These are phyloP conservation scores for Pachyrhynchus sulphureomaculatus DNA, from an alignment of 1,140 invertebrate genomes.

Conservation along the genomic window DNA sequence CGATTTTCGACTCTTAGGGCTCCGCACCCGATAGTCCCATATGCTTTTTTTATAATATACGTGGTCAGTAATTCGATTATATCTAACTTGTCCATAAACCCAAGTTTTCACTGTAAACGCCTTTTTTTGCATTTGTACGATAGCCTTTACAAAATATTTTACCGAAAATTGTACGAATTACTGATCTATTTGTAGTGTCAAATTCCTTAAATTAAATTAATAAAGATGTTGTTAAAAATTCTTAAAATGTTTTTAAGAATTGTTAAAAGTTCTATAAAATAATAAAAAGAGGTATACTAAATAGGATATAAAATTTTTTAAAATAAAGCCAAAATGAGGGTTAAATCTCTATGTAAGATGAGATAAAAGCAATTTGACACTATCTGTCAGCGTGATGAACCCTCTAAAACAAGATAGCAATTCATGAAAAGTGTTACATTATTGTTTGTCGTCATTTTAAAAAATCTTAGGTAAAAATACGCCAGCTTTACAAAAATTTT, in stretches of 20 bases:
- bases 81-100: background rate
- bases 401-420: slow-evolving; percentile 10
- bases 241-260: slow-evolving; percentile 10
- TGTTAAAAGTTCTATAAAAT: slow-evolving; percentile 4
- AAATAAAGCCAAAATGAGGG: slow-evolving; percentile 1
- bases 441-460: background rate
- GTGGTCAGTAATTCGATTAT: slow-evolving; percentile 7
- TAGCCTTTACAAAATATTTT: background rate
- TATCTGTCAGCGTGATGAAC: slow-evolving; percentile 3
- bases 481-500: slow-evolving; percentile 1
- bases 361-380: slow-evolving; percentile 10
- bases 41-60: slow-evolving; percentile 2
- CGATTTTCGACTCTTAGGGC: slow-evolving; percentile 30
- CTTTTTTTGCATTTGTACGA: background rate
- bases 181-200: slow-evolving; percentile 21
- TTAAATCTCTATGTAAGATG: background rate
- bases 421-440: slow-evolving; percentile 19
- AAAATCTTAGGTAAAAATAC: background rate
- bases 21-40: slow-evolving; percentile 27
- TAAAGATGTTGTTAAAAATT: slow-evolving; percentile 13
- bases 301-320: slow-evolving; percentile 5
- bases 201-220: slow-evolving; percentile 20
- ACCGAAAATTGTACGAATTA: background rate
- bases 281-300: slow-evolving; percentile 7
- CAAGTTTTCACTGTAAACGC: background rate